Conservation (phyloP, 2,797 vertebrate species). For the Coreius guichenoti region DNA sequence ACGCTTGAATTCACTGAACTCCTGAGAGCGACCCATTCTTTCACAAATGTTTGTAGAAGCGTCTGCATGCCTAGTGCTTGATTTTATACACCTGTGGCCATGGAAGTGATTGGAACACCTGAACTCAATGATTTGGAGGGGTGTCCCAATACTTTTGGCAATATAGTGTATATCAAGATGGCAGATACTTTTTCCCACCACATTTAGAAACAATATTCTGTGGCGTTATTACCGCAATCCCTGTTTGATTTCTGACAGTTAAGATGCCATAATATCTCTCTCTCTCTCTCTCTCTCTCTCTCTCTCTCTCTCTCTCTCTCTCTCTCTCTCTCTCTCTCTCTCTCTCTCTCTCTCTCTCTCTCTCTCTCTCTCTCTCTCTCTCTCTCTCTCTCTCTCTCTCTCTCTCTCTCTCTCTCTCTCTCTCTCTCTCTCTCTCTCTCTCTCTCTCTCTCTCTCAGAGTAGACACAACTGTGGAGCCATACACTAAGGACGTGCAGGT, state of each 20-base stretch:
- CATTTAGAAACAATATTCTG: neutral
- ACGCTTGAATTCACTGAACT: no score
- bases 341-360: neutral
- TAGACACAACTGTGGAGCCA: slow-evolving; percentile 58
- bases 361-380: neutral
- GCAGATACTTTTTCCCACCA: neutral
- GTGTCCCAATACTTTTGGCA: no score
- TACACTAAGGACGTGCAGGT: slow-evolving; percentile 67
- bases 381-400: neutral
- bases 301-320: no score
- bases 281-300: neutral
- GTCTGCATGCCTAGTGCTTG: no score
- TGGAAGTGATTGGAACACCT: no score
- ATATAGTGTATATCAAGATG: neutral
- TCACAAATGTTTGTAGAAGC: no score
- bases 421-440: neutral
- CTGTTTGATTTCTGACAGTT: neutral
- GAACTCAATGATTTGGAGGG: no score
- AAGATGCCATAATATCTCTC: neutral
- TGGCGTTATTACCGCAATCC: neutral
- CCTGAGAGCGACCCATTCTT: no score
- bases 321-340: neutral
- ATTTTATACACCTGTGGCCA: no score
- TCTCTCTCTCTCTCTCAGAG: slow-evolving; percentile 56
- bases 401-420: neutral